These are phyloP conservation scores for Oscheius myriophilus DNA, from an alignment of 2,888 invertebrate species.

Conservation along the genomic window DNA sequence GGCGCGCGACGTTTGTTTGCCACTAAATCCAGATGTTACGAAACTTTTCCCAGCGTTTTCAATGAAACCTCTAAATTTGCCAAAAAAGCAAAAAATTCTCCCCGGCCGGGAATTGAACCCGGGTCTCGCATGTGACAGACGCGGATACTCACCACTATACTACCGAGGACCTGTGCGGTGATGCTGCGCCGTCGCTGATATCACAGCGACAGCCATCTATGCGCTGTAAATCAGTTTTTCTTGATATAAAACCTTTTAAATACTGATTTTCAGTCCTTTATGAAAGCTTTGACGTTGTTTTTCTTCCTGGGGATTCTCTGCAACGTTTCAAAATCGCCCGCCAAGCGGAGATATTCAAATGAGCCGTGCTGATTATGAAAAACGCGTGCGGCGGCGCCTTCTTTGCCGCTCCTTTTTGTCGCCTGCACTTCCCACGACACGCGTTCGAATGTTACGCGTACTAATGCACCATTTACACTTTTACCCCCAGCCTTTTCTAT, in stretches of 20 bases:
- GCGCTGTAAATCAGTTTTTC: too few species aligned
- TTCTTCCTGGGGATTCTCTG: not conserved
- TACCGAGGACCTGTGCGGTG: conserved; percentile 53
- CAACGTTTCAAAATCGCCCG: not conserved
- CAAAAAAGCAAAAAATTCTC: conserved; percentile 42
- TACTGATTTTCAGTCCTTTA: too few species aligned
- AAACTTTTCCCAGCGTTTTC: not conserved
- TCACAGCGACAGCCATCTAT: too few species aligned
- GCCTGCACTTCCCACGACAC: too few species aligned
- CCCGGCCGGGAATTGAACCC: conserved; percentile 69
- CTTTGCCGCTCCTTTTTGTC: not conserved
- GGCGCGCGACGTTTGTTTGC: too few species aligned
- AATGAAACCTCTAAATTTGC: too few species aligned
- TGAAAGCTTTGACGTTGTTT: too few species aligned
- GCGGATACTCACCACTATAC: conserved; percentile 69
- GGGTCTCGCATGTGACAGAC: conserved; percentile 69
- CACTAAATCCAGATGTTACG: too few species aligned
- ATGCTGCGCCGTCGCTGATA: too few species aligned
- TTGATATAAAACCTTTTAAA: too few species aligned
- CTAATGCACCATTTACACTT: not conserved
- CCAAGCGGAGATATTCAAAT: not conserved
- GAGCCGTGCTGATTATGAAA: too few species aligned
- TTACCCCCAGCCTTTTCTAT: not conserved
- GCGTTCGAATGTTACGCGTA: not conserved
- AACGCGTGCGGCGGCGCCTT: too few species aligned